Percentiles rank a stretch among this genome's conserved stretches.
These are phyloP conservation scores for Aphrophora alni DNA, from an alignment of 2,888 invertebrate genomes.

Conservation along the genomic window DNA sequence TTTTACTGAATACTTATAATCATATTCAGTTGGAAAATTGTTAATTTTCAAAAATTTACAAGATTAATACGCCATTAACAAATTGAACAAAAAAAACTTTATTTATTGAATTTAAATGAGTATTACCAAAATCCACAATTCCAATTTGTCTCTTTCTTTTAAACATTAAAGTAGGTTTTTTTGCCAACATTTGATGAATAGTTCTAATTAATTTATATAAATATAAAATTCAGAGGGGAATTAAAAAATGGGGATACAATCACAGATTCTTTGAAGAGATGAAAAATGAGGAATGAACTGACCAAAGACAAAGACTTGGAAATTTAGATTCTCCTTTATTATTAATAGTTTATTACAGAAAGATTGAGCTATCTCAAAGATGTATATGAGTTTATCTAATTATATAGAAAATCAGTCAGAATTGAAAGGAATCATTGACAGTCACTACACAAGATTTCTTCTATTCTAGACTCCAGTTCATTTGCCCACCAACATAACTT, in stretches of 20 bases:
- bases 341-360: background rate
- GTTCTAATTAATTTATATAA: background rate
- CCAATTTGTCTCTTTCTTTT: too few relatives aligned
- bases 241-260: background rate
- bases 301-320: conserved; percentile 1
- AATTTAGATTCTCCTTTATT: background rate
- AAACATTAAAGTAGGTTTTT: too few relatives aligned
- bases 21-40: too few relatives aligned
- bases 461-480: background rate
- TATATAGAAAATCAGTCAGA: background rate
- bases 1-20: too few relatives aligned
- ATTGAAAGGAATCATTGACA: background rate
- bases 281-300: conserved; percentile 2
- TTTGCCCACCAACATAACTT: background rate
- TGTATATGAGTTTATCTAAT: background rate
- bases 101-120: too few relatives aligned
- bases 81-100: too few relatives aligned
- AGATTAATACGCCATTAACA: too few relatives aligned
- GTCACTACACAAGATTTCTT: background rate
- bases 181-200: background rate
- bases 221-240: background rate
- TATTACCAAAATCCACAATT: too few relatives aligned
- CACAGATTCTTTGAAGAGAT: background rate
- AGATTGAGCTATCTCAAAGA: background rate
- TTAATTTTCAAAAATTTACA: too few relatives aligned